phyloP scores from a whole-genome alignment of 2,797 vertebrate genomes.

The Spinus olivaceus region DNA sequence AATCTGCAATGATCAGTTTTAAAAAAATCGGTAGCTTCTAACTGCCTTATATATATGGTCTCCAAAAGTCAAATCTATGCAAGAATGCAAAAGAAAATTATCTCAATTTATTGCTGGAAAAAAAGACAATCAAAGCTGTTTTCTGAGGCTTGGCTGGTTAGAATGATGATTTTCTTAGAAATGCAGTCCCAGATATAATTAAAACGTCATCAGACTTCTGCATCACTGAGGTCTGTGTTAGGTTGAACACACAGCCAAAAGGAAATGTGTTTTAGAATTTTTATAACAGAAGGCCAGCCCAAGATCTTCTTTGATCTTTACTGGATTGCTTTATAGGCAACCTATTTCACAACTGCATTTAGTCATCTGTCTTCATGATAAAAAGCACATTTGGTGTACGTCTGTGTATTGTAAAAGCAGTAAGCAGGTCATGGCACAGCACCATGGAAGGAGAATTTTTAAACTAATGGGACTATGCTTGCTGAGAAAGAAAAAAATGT shows the following conservation, averaged over 20 bases:
- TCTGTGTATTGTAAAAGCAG: not conserved
- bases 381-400: constrained; percentile 6
- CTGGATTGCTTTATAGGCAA: constrained; percentile 9
- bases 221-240: constrained; percentile 30
- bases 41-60: not conserved
- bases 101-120: constrained; percentile 9
- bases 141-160: constrained; percentile 33
- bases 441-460: not conserved
- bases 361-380: constrained; percentile 41
- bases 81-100: not conserved
- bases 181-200: constrained; percentile 35
- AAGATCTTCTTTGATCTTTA: constrained; percentile 24
- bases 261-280: constrained; percentile 55
- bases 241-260: constrained; percentile 13
- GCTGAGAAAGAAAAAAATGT: not conserved
- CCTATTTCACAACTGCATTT: constrained; percentile 47
- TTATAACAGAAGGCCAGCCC: not conserved
- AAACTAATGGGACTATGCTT: not conserved
- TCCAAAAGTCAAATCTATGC: not conserved
- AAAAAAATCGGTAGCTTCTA: constrained; percentile 13
- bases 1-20: not conserved
- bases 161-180: constrained; percentile 34
- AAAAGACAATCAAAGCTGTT: constrained; percentile 1
- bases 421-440: not conserved
- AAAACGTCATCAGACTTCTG: constrained; percentile 15